phyloP scores from a whole-genome alignment of 1,140 invertebrate genomes.

The Drosophila albomicans region DNA sequence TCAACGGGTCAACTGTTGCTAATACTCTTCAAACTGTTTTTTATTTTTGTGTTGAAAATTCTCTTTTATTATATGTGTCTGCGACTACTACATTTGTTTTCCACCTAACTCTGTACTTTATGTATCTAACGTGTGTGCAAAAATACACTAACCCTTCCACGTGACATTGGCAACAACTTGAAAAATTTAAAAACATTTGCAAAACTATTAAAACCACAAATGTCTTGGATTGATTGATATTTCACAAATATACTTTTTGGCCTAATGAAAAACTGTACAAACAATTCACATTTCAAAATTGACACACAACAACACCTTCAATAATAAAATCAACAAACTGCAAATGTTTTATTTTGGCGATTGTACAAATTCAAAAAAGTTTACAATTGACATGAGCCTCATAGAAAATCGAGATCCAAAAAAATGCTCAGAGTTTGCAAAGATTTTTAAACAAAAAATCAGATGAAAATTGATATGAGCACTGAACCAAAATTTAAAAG shows the following conservation, averaged over 20 bases:
- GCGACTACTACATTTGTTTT: slow-evolving; percentile 48
- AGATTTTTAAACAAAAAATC: slow-evolving; percentile 33
- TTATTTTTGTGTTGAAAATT: slow-evolving; percentile 42
- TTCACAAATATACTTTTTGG: slow-evolving; percentile 41
- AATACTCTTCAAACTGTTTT: slow-evolving; percentile 22
- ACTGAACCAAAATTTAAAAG: slow-evolving; percentile 19
- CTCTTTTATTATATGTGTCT: slow-evolving; percentile 52
- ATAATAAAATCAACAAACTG: slow-evolving; percentile 38
- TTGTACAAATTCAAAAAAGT: slow-evolving; percentile 57
- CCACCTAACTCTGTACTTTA: slow-evolving; percentile 32
- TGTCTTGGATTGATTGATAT: slow-evolving; percentile 57
- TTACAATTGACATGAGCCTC: slow-evolving; percentile 34
- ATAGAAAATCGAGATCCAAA: slow-evolving; percentile 27
- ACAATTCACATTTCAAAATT: slow-evolving; percentile 49
- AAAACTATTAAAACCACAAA: slow-evolving; percentile 31
- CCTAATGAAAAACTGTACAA: slow-evolving; percentile 58
- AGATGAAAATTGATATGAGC: slow-evolving; percentile 12
- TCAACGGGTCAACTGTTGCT: slow-evolving; percentile 12
- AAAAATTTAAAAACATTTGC: slow-evolving; percentile 10
- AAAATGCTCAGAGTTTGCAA: slow-evolving; percentile 62
- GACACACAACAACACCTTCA: slow-evolving; percentile 22
- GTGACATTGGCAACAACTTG: slow-evolving; percentile 22
- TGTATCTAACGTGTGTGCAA: slow-evolving; percentile 32
- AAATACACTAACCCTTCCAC: slow-evolving; percentile 20
- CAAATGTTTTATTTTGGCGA: slow-evolving; percentile 72